These are phyloP conservation scores for Phytoseiulus persimilis DNA, from an alignment of 2,888 invertebrate genomes.

Conservation along the genomic window DNA sequence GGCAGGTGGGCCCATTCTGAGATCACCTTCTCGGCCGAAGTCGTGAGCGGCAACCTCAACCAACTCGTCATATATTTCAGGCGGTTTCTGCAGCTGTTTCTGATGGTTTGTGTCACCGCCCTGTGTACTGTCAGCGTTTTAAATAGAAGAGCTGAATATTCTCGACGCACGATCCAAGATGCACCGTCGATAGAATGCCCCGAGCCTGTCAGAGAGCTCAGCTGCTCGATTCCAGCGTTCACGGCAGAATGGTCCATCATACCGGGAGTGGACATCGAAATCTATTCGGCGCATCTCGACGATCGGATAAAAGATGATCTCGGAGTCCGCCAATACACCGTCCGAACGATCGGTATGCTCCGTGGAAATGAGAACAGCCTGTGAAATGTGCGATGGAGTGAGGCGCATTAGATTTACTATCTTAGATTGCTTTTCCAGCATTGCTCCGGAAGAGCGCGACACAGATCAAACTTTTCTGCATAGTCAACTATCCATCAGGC, in stretches of 20 bases:
- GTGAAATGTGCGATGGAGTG: no score
- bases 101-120: background rate
- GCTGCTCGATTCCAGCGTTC: constrained; percentile 18
- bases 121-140: background rate
- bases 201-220: constrained; percentile 1
- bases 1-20: no score
- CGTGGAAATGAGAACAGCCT: no score
- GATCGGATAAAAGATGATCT: constrained; percentile 41
- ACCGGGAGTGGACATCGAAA: constrained; percentile 17
- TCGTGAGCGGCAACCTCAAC: background rate
- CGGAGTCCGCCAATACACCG: constrained; percentile 41
- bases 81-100: background rate
- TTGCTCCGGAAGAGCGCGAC: constrained; percentile 16
- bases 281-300: constrained; percentile 45
- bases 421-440: background rate
- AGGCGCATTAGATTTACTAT: no score
- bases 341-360: constrained; percentile 45
- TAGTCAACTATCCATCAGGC: constrained; percentile 27
- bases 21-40: no score
- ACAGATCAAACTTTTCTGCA: background rate
- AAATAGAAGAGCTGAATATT: background rate
- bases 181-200: background rate
- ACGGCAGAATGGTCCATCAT: constrained; percentile 28
- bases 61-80: background rate
- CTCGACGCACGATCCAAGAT: background rate